These are phyloP conservation scores for Tholera decimalis DNA, from an alignment of 2,888 invertebrate genomes.

Conservation along the genomic window DNA sequence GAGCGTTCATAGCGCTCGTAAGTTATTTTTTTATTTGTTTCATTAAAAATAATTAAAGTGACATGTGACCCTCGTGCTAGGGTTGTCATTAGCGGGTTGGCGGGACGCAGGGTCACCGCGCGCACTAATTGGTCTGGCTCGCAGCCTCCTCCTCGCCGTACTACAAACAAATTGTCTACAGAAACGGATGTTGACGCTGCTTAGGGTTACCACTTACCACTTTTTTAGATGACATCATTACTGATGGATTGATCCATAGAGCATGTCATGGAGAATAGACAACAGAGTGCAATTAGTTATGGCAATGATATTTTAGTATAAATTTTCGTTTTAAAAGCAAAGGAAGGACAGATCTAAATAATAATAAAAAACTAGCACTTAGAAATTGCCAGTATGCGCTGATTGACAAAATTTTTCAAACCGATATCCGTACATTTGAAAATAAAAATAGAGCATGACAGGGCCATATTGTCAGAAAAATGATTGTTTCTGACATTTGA, in stretches of 20 bases:
- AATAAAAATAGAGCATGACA: neutral
- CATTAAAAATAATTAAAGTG: conserved; percentile 76
- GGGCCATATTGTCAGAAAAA: conserved; percentile 11
- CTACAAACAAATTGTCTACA: conserved; percentile 85
- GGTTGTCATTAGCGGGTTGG: conserved; percentile 77
- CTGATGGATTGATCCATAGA: conserved; percentile 39
- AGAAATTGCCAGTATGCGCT: no score
- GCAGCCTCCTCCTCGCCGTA: conserved; percentile 75
- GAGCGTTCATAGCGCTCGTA: conserved; percentile 59
- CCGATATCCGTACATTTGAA: neutral
- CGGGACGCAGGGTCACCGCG: conserved; percentile 72
- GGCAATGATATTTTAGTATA: neutral
- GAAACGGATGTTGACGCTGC: conserved; percentile 76
- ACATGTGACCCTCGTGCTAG: conserved; percentile 71
- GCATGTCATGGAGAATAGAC: conserved; percentile 19
- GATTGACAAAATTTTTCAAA: neutral
- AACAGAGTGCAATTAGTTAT: conserved; percentile 29
- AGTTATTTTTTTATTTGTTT: conserved; percentile 70
- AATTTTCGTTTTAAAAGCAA: neutral
- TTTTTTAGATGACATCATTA: conserved; percentile 46
- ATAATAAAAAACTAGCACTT: neutral
- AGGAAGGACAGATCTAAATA: no score
- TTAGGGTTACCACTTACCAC: conserved; percentile 75
- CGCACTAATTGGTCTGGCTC: conserved; percentile 83
- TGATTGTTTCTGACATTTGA: conserved; percentile 8